Evolutionary conservation across 2,797 vertebrate species (phyloP).

Genomic region (Pangasius sanitwongsei): DNA sequence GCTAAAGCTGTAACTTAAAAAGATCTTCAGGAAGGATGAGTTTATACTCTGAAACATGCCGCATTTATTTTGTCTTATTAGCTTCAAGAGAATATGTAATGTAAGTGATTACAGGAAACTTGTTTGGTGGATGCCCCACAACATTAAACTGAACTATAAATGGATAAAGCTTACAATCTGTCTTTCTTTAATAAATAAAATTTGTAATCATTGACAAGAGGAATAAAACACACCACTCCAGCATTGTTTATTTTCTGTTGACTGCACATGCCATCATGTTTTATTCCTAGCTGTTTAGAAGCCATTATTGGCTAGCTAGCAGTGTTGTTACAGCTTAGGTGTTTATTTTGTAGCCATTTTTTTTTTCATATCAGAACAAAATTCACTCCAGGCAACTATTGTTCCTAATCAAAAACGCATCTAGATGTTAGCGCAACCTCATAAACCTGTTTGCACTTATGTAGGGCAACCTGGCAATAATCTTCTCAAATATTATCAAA

Average conservation of each 20-base stretch:
- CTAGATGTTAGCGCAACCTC: not conserved
- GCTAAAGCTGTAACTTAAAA: not conserved
- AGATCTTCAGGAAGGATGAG: no score
- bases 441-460: not conserved
- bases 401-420: not conserved
- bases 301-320: not conserved
- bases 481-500: not conserved
- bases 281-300: not conserved
- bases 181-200: not conserved
- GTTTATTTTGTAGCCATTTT: not conserved
- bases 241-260: no score
- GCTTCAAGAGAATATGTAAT: not conserved
- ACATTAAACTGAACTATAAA: not conserved
- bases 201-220: not conserved
- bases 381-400: not conserved
- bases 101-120: not conserved
- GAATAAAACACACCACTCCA: no score
- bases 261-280: not conserved
- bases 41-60: no score
- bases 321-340: not conserved
- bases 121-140: not conserved
- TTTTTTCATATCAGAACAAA: not conserved
- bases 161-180: not conserved
- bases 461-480: not conserved
- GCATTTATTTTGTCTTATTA: not conserved